Base-by-base conservation (phyloP, 2,888 invertebrate genomes). In the Sicus ferrugineus region DNA sequence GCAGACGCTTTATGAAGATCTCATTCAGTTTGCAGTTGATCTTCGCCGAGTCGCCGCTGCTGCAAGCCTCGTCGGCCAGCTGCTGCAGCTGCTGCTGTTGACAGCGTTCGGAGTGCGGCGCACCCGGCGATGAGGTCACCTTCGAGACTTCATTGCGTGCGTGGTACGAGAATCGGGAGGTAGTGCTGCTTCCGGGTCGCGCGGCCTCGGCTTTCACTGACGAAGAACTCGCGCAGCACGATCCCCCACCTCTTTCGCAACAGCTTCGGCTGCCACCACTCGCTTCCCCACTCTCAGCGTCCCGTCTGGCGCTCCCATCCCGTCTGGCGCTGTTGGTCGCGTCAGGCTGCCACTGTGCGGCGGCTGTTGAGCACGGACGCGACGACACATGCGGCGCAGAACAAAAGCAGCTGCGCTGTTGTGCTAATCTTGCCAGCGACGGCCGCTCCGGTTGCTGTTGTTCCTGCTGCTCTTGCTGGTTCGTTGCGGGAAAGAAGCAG, bases 1-100 rank as follows among this genome's bases (percentile, higher is more conserved):
- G 84, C 82, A 92, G 85, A 71, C 89, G 88, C 48, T 87, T 85
- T 74, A 90, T 88, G 78, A 91, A 92, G 0, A 90, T 85, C 67
- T 85, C 82, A 78, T 89, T 90, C 73, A 92, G 89, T 70, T 91
- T 88, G 59, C 86, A 83, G 58, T 78, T 80, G 28, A 82, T 73
- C 50, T 73, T 63, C 0, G 76, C 75, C 3, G 77, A 73, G 38
- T 76, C 75, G 3, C 77, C 77, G 54, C 70, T 38, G 54, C n/a
- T n/a, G n/a, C n/a, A n/a, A 11, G 69, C 61, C 1, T 68, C 62
- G 19, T 69, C 70, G 42, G 71, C 54, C 42, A 74, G 67, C 5
- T 66, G 59, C 69, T 73, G 30, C 52, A 75, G 52, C 46, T 73
- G 70, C 0, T 68, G 54, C 28, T 70, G 70, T 46, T 70, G 38